Evolutionary conservation across 2,888 invertebrate genomes (phyloP), one percentile per base, ranked within the genome.

Genomic region (Microctonus hyperodae): DNA sequence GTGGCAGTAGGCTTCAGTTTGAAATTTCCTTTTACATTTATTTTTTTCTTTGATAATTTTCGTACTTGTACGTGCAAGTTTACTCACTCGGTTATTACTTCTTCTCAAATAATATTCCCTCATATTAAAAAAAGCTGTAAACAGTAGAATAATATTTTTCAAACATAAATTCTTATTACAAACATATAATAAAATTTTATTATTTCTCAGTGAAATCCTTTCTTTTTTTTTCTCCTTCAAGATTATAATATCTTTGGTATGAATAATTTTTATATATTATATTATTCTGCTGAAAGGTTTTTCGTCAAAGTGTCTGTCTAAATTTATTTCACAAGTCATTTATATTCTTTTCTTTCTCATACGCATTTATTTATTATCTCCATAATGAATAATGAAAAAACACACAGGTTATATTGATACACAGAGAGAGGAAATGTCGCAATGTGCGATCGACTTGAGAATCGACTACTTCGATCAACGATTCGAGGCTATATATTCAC

Each of bases 401-500:
- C 28, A 28, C 3, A 28, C 3, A 28, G 28, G 7, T 31, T 35
- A 9, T 33, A 16, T 56, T 56, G 33, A 33, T 56, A 22, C 11
- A 31, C 23, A 53, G 23, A 23, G 7, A 20, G 23, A 61, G 61
- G 51, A 61, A 61, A 61, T 61, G 61, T 61, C 51, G 61, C 51
- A 61, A 61, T n/a, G 16, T 7, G 7, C 9, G 22, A 35, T 61
- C 35, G 35, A 61, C 20, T 50, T 33, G 28, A 44, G 44, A 44
- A 16, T 44, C 44, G 4, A 44, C 44, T n/a, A 44, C 16, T 44
- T 44, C 16, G 44, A 35, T 51, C 33, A 33, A 13, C 22, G 22
- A 16, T 23, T 51, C 50, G 61, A 61, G 56, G 64, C 57, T 22
- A 44, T n/a, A n/a, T n/a, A n/a, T 64, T 64, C 48, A 51, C 50